These are phyloP conservation scores for Heterodera filipjevi DNA, from an alignment of 2,888 invertebrate species.

Conservation along the genomic window DNA sequence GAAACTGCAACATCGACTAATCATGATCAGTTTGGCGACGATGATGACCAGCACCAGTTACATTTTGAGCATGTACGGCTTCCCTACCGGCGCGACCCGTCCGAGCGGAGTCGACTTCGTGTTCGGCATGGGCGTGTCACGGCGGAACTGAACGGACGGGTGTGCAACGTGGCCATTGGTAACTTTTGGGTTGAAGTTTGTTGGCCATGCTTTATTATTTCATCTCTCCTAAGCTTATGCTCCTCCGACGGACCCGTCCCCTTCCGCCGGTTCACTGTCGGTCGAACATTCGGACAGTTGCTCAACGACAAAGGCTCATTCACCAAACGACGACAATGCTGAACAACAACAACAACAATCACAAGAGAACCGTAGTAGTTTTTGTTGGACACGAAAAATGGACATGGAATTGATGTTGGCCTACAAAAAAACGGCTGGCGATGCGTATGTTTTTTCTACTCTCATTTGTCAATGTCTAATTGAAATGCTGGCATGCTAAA, in stretches of 20 bases:
- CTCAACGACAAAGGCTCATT: not conserved
- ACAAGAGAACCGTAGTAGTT: not conserved
- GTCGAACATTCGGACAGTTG: not conserved
- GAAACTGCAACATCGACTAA: not conserved
- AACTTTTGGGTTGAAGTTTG: not conserved
- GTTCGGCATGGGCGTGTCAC: slow-evolving; percentile 25
- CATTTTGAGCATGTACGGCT: not conserved
- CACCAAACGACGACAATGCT: not conserved
- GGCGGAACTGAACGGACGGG: slow-evolving; percentile 18
- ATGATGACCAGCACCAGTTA: not conserved
- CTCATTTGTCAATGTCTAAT: too few relatives aligned
- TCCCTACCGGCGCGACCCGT: slow-evolving; percentile 17
- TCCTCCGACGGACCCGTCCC: not conserved
- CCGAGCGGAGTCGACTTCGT: slow-evolving; percentile 28
- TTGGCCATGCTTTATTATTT: not conserved
- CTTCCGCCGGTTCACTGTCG: not conserved
- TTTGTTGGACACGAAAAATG: not conserved
- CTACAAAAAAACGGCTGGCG: not conserved
- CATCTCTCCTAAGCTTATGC: not conserved
- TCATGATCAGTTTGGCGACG: not conserved
- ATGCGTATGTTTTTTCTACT: not conserved
- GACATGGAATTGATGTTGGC: not conserved
- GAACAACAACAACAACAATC: not conserved
- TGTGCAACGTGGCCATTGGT: slow-evolving; percentile 18
- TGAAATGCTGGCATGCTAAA: too few relatives aligned